phyloP scores from a whole-genome alignment of 2,113 vertebrate species.

The Oncorhynchus keta region DNA sequence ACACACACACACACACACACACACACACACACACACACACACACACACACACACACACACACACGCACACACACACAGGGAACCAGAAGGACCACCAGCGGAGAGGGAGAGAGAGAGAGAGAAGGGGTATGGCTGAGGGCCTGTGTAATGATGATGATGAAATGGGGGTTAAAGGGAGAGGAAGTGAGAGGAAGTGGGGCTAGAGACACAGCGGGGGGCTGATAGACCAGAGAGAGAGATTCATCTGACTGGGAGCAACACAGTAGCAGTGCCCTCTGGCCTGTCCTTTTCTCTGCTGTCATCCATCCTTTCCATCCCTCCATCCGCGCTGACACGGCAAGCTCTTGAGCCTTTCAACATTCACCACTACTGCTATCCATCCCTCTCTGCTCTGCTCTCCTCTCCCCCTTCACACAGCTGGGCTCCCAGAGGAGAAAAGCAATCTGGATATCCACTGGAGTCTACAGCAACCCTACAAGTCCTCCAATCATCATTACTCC shows the following conservation, averaged over 20 bases:
- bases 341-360: too few species aligned
- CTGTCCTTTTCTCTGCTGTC: neutral
- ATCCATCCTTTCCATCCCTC: neutral
- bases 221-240: neutral
- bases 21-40: too few species aligned
- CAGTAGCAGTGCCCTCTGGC: neutral
- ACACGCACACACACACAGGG: neutral
- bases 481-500: neutral
- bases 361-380: neutral
- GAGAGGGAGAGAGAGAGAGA: neutral
- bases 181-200: neutral
- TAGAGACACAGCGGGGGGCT: neutral
- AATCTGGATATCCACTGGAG: neutral
- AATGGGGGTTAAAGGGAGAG: conserved; percentile 37
- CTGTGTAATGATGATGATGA: neutral
- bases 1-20: too few species aligned
- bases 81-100: neutral
- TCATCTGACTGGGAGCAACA: neutral
- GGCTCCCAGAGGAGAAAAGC: neutral
- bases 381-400: neutral
- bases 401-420: neutral
- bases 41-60: neutral
- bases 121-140: neutral
- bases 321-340: neutral
- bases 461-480: neutral